A percentile compares a stretch with the other conserved stretches of the same genome.
phyloP scores from a whole-genome alignment of 2,113 vertebrate genomes.

The Pterocles orientalis region DNA sequence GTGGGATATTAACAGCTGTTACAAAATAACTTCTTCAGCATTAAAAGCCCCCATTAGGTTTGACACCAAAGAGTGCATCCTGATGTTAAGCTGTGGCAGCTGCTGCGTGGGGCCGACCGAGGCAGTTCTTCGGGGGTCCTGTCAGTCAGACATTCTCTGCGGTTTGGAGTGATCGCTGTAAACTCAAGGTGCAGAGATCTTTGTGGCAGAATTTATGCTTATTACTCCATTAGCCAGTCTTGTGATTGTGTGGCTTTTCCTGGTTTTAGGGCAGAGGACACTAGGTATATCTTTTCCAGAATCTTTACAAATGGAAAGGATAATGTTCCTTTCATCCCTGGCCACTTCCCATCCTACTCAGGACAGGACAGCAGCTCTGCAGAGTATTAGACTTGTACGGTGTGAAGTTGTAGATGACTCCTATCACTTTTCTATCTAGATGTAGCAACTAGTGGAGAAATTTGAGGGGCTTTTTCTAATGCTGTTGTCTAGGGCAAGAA shows the following conservation, averaged over 20 bases:
- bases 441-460: background rate
- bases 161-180: background rate
- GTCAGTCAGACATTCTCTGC: background rate
- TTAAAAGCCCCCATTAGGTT: background rate
- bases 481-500: background rate
- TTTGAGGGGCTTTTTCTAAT: background rate
- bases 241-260: background rate
- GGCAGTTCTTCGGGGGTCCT: background rate
- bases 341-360: background rate
- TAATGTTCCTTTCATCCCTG: background rate
- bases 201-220: background rate
- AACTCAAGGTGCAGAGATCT: fast-evolving
- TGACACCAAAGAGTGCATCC: fast-evolving
- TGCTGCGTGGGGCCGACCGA: background rate
- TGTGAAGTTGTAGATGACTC: background rate
- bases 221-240: fast-evolving
- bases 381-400: background rate
- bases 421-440: background rate
- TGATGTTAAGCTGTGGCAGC: background rate
- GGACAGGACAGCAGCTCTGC: background rate
- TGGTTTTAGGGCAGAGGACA: background rate
- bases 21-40: background rate
- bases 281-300: background rate
- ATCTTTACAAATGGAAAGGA: background rate
- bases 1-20: background rate